Evolutionary conservation across 2,797 vertebrate genomes (phyloP).

Genomic region (Smutsia temminckii): DNA sequence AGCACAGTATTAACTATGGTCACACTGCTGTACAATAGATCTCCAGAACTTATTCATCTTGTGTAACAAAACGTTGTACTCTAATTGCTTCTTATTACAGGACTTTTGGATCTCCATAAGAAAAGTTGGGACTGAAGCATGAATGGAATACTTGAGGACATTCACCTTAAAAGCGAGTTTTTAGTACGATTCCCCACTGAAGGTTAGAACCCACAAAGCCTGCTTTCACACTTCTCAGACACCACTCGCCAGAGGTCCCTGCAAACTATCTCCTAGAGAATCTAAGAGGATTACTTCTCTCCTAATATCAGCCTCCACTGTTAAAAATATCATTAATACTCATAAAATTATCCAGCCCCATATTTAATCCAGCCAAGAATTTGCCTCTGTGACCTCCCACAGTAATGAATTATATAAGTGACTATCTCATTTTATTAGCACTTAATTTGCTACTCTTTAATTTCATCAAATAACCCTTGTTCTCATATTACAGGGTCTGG

Average conservation of each 20-base stretch:
- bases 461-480: slow-evolving; percentile 74
- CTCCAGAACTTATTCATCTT: not conserved
- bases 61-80: not conserved
- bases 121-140: not conserved
- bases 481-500: slow-evolving; percentile 65
- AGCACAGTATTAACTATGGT: not conserved
- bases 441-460: slow-evolving; percentile 76
- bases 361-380: slow-evolving; percentile 68
- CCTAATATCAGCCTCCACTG: not conserved
- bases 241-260: not conserved
- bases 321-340: slow-evolving; percentile 66
- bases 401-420: slow-evolving; percentile 72
- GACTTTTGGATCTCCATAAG: not conserved
- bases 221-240: not conserved
- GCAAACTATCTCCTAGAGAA: not conserved
- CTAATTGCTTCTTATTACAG: not conserved
- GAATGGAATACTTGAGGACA: not conserved
- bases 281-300: not conserved
- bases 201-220: not conserved
- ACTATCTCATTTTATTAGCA: slow-evolving; percentile 75
- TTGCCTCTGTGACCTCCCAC: slow-evolving; percentile 72
- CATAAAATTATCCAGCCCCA: slow-evolving; percentile 64
- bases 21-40: not conserved
- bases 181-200: not conserved
- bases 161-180: not conserved